phyloP scores from a whole-genome alignment of 1,140 invertebrate species.

The Apis mellifera region Amel_HAv3.1 CM009931.2:25701501-25702000 shows the following conservation, averaged over 20 bases:
- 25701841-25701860: neutral
- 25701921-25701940: too few species aligned
- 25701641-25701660: slow-evolving; percentile 34
- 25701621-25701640: slow-evolving; percentile 24
- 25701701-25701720: slow-evolving; percentile 35
- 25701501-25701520: slow-evolving; percentile 52
- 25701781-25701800: slow-evolving; percentile 14
- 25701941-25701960: too few species aligned
- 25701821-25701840: neutral
- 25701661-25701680: slow-evolving; percentile 50
- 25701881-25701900: too few species aligned
- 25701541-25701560: slow-evolving; percentile 35
- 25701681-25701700: slow-evolving; percentile 52
- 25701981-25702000: too few species aligned
- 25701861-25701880: too few species aligned
- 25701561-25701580: slow-evolving; percentile 14
- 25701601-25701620: slow-evolving; percentile 26
- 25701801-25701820: neutral
- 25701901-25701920: too few species aligned
- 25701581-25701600: slow-evolving; percentile 51
- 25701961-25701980: too few species aligned
- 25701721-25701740: slow-evolving; percentile 24
- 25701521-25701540: slow-evolving; percentile 57
- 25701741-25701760: neutral
- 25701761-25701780: slow-evolving; percentile 22